Evolutionary conservation across 2,113 vertebrate species (phyloP), one percentile per base, ranked within the genome.

Genomic region (Scolopax mira): DNA sequence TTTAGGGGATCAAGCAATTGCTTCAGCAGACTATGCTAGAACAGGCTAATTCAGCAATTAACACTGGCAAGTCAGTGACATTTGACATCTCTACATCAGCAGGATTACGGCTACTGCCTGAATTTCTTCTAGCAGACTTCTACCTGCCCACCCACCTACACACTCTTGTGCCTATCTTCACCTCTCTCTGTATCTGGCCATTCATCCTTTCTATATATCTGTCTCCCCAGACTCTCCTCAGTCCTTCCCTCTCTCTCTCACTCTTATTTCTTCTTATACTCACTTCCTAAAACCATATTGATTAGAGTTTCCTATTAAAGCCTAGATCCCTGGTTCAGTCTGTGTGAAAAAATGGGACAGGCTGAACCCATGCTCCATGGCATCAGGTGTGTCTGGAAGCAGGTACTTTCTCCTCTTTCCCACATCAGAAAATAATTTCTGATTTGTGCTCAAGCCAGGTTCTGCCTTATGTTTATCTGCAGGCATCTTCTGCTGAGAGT

Each of bases 41-140:
- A 96, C 94, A 87, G 0, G 46, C 93, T 88, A 92, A 94, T 85
- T 55, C 79, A 86, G 89, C 88, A 88, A 88, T 91, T 96, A 96
- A 58, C 62, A 73, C 58, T 23, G 58, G 66, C 19, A 0, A 95
- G 71, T 33, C 90, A 94, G 33, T 71, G 74, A 66, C 60, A 90
- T 82, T 78, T 90, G 86, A 79, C 84, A 88, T 67, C 77, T 78
- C 69, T 33, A 58, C 86, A 69, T 11, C 42, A 90, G 37, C 60
- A 84, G 61, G 5, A n/a, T 79, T 58, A 51, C 48, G 54, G 87
- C 46, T 93, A 41, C 31, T 86, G 79, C 79, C 60, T 39, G 31
- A 75, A 61, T 30, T 85, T 24, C 62, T 91, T 64, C 62, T 83
- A 62, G 69, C 73, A 67, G 39, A 55, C 7, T 51, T 85, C 79